Evolutionary conservation across 1,140 invertebrate genomes (phyloP), one percentile per base, ranked within the genome.

Genomic region (Palaemon carinicauda): DNA sequence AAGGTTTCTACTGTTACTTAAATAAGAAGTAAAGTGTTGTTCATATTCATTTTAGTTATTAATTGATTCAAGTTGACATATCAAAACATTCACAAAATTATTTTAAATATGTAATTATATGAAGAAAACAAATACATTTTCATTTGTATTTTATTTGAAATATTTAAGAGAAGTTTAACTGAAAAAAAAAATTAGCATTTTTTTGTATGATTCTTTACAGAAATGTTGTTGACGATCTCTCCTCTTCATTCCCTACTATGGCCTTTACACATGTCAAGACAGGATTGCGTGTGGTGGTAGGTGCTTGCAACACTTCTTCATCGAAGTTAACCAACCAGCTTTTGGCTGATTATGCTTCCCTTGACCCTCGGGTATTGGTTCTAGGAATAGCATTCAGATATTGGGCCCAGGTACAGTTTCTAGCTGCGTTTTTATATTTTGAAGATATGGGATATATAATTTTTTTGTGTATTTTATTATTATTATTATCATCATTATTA

Each of bases 211-310:
- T 79, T 27, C n/a, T 56, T 51, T 33, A 78, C 83, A 87, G 85
- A 77, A 73, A 80, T 81, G 80, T 87, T 50, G n/a, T 80, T 27
- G 79, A 87, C 52, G 85, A 87, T 29, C 85, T 87, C 0, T 75
- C 78, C 12, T 87, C 85, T 19, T 87, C 85, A 21, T 87, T 81
- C 79, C 85, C 85, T 17, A 87, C 85, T 31, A 87, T 87, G 69
- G 73, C 85, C 24, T 80, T 82, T 79, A 87, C 71, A 41, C 85
- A 87, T 51, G 31, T 21, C 27, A 81, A 81, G 31, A 87, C 79
- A 12, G 53, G 31, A 15, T n/a, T 81, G 21, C 60, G 85, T 21
- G 56, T 87, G 78, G 85, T 87, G 29, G 85, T 87, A n/a, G 85
- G 85, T 21, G 85, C 79, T 15, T 56, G 73, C 33, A 80, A 71